phyloP scores from a whole-genome alignment of 2,797 vertebrate species.

The Gastrophryne carolinensis region DNA sequence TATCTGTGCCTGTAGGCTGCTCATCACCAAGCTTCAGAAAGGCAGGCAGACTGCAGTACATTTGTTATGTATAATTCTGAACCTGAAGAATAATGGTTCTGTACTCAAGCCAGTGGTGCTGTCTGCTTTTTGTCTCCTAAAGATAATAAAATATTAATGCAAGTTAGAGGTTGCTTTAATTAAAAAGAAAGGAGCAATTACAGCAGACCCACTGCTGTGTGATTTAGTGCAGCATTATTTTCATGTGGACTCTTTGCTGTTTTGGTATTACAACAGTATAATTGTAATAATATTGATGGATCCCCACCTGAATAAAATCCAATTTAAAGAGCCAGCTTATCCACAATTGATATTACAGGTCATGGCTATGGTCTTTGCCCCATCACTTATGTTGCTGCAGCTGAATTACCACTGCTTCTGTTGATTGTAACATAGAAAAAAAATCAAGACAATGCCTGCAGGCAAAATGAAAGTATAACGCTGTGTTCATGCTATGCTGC shows the following conservation, averaged over 20 bases:
- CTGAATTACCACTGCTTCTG: no score
- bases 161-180: conserved; percentile 32
- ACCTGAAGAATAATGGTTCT: conserved; percentile 16
- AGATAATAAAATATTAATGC: conserved; percentile 44
- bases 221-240: conserved; percentile 21
- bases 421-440: no score
- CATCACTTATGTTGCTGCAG: no score
- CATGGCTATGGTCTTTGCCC: no score
- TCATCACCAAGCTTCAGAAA: no score
- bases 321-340: not conserved
- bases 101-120: not conserved
- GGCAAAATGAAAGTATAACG: no score
- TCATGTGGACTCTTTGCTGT: conserved; percentile 5
- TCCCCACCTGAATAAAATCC: not conserved
- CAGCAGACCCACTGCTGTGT: not conserved
- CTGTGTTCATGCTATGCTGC: no score
- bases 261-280: not conserved
- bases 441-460: no score
- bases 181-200: conserved; percentile 42
- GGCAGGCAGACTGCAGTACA: not conserved
- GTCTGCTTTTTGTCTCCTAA: conserved; percentile 26
- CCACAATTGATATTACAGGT: not conserved
- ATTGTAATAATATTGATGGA: not conserved
- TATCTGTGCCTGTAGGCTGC: no score
- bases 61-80: not conserved